Base-by-base conservation (phyloP, 1,140 invertebrate genomes). In the Drosophila pseudoobscura region DNA sequence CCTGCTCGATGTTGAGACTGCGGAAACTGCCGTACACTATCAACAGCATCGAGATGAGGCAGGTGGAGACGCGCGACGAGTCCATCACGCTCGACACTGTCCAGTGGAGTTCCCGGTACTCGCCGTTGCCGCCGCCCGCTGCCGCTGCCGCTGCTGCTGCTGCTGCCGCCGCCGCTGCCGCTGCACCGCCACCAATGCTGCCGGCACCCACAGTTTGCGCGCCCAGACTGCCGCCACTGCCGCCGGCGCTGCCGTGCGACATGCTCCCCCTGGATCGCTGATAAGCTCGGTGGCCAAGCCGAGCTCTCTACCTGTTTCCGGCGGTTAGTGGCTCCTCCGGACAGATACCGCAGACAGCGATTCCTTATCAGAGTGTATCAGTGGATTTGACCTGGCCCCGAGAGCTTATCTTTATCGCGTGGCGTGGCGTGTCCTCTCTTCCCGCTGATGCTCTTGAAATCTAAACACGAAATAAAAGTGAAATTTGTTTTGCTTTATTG, bases 1-100 rank as follows among this genome's bases (percentile, higher is more conserved):
- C 97, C 78, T 97, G 96, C 92, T 98, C 97, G 95, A 98, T 97
- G 92, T 98, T 98, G 60, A 98, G 92, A 56, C 97, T 98, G 85
- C 97, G 96, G 92, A 95, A 96, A 92, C 97, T 98, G 80, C 98
- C 98, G 92, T 99, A 99, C 8, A 99, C 98, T 82, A 99, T 99
- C 46, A 99, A 94, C 77, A 99, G 94, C 93, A 99, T 99, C 60
- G 98, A 98, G 92, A 99, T 99, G 73, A 99, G 94, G 93, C 98
- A 99, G 74, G 98, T 99, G 49, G 98, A 99, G 49, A 99, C 96
- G 80, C 98, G 94, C n/a, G 69, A 92, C 45, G 98, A 98, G 93
- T 99, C 98, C 95, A 99, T 97, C 90, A 99, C 97, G 74, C 80
- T 90, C 85, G 97, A 97, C 92, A 98, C 98, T 51, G 97, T 97